phyloP scores from a whole-genome alignment of 2,113 vertebrate species.

The Chionodraco myersi region DNA sequence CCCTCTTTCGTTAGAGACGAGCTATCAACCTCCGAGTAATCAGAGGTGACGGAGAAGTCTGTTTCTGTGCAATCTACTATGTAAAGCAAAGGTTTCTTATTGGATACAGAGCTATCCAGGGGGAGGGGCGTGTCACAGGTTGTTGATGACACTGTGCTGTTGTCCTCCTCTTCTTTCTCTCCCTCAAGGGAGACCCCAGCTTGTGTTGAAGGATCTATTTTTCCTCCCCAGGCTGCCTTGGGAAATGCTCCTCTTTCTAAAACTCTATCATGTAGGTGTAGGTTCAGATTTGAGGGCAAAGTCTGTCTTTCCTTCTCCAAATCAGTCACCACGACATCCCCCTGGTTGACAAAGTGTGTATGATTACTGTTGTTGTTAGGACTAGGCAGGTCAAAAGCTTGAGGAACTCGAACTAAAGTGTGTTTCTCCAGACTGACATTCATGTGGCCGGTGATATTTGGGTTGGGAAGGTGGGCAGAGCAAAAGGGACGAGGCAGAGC shows the following conservation, averaged over 20 bases:
- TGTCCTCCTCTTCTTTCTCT: constrained; percentile 69
- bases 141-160: constrained; percentile 80
- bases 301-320: constrained; percentile 70
- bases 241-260: constrained; percentile 58
- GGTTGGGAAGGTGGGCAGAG: constrained; percentile 45
- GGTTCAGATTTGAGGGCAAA: constrained; percentile 63
- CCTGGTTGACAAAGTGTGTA: constrained; percentile 68
- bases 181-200: constrained; percentile 45
- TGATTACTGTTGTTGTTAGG: constrained; percentile 81
- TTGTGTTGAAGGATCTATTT: constrained; percentile 46
- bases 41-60: constrained; percentile 90
- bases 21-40: constrained; percentile 88
- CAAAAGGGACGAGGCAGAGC: constrained; percentile 59
- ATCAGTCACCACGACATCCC: constrained; percentile 74
- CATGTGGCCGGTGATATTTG: constrained; percentile 75
- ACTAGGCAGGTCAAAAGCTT: constrained; percentile 82
- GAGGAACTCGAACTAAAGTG: constrained; percentile 86
- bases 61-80: constrained; percentile 87
- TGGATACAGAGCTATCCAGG: constrained; percentile 81
- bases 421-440: constrained; percentile 86
- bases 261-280: constrained; percentile 48
- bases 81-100: constrained; percentile 80
- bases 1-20: constrained; percentile 66
- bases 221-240: constrained; percentile 44
- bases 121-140: constrained; percentile 82